Base-by-base conservation (phyloP, 2,888 invertebrate genomes). In the Mantis religiosa region DNA sequence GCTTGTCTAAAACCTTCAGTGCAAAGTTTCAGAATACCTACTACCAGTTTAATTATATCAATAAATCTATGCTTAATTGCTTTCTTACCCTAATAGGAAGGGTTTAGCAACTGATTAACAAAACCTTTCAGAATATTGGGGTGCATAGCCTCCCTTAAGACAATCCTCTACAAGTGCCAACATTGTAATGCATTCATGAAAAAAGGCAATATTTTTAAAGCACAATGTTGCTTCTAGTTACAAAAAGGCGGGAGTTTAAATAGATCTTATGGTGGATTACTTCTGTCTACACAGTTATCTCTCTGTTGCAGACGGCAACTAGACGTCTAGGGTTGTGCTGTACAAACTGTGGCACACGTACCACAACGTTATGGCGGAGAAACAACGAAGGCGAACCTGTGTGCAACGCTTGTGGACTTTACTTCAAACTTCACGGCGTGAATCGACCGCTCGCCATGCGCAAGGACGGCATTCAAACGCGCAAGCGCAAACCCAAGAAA, bases 341-440 rank as follows among this genome's bases (percentile, higher is more conserved):
- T 94, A 98, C 98, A 91, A 99, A 99, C 94, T 99, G 99, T 93
- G 97, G 98, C 90, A 99, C 99, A n/a, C 96, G 97, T 89, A 98
- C 98, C 92, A 99, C 99, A 85, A 99, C 99, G 30, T 95, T 99
- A 88, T 99, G 99, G 99, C 95, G 99, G 89, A 96, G 99, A 91
- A 99, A 99, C 95, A 97, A 98, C 94, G 98, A 98, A 92, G 99
- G 99, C 85, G 99, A 99, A 93, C 99, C 99, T 0, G 99, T 99
- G 83, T 99, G 99, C 95, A 99, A 99, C 94, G 99, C 99, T 25
- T 99, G 99, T 93, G 99, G 99, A 0, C 95, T 99, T 87, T 99
- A 99, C 94, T 99, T 97, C 94, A 99, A 99, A 93, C 95, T 99
- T 91, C 99, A 99, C 93, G 97, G 97, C 90, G 97, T 98, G 89